Conservation (phyloP, 1,140 invertebrate species). For the Drosophila mayri region DNA sequence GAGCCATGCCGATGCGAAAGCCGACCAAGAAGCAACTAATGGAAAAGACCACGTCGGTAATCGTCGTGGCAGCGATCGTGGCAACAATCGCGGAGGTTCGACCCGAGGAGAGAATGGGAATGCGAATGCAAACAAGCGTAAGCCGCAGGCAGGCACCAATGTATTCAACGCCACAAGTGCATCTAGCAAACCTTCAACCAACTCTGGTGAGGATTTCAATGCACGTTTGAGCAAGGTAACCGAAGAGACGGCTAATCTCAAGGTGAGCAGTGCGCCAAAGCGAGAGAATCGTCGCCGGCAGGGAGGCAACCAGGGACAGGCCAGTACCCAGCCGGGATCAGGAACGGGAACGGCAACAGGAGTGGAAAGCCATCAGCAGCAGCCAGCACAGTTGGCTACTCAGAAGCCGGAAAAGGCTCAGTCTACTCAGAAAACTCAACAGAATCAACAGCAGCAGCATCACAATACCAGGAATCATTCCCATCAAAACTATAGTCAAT, state of each 20-base stretch:
- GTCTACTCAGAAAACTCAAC: constrained; percentile 31
- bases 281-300: constrained; percentile 55
- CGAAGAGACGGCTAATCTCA: constrained; percentile 64
- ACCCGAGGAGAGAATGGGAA: constrained; percentile 57
- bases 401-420: constrained; percentile 55
- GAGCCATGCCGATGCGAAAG: constrained; percentile 31
- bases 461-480: constrained; percentile 37
- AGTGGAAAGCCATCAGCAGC: constrained; percentile 21
- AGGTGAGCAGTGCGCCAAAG: constrained; percentile 52
- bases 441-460: constrained; percentile 39
- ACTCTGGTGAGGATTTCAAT: constrained; percentile 49
- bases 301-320: constrained; percentile 6
- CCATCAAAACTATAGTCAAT: constrained; percentile 70
- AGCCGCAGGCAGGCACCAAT: constrained; percentile 32
- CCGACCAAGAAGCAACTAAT: constrained; percentile 31
- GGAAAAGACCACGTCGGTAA: constrained; percentile 40
- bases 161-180: not conserved
- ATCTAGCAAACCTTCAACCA: constrained; percentile 8
- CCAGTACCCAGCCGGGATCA: constrained; percentile 16
- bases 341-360: constrained; percentile 15
- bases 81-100: constrained; percentile 43
- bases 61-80: constrained; percentile 40
- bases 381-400: not conserved
- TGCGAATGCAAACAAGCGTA: constrained; percentile 41
- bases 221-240: constrained; percentile 65